phyloP scores from a whole-genome alignment of 2,888 invertebrate genomes.

The Galerucella pusilla region DNA sequence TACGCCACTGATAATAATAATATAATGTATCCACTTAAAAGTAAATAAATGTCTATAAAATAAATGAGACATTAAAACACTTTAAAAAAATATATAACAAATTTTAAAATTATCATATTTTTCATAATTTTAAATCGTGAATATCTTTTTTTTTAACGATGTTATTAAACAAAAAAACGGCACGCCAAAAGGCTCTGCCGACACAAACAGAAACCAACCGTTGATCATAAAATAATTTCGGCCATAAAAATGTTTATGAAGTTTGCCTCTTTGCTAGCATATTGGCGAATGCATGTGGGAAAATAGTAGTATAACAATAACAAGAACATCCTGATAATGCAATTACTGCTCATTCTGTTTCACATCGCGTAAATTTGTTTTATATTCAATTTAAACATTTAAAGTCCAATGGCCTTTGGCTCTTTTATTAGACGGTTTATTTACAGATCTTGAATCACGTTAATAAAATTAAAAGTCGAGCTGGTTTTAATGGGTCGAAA shows the following conservation, averaged over 20 bases:
- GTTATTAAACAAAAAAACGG: too few species aligned
- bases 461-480: constrained; percentile 7
- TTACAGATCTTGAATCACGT: constrained; percentile 11
- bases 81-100: too few species aligned
- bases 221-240: neutral
- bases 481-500: neutral
- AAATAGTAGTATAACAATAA: constrained; percentile 14
- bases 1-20: too few species aligned
- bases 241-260: neutral
- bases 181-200: too few species aligned
- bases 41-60: too few species aligned
- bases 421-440: constrained; percentile 19
- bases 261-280: neutral
- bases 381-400: constrained; percentile 29
- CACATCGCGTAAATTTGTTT: constrained; percentile 13
- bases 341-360: constrained; percentile 14
- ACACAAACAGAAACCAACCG: too few species aligned
- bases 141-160: too few species aligned
- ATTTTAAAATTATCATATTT: too few species aligned
- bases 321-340: constrained; percentile 9
- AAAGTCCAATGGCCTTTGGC: constrained; percentile 23
- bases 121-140: too few species aligned
- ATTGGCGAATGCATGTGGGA: constrained; percentile 14
- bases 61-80: too few species aligned
- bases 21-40: too few species aligned